Evolutionary conservation across 2,797 vertebrate species (phyloP).

Genomic region (Betta splendens): DNA sequence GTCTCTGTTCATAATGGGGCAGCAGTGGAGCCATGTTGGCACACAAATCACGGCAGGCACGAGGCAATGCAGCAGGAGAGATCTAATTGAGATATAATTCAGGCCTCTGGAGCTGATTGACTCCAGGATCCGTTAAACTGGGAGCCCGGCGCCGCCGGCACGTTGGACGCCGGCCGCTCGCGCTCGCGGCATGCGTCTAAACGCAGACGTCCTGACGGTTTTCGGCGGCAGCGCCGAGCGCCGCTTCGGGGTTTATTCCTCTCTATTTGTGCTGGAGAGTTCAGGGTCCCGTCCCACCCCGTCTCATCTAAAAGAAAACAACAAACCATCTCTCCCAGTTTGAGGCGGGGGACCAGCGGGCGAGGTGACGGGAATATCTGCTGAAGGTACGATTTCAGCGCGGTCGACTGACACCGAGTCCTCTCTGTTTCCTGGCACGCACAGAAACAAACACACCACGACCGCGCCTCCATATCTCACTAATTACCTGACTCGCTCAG

Average conservation of each 20-base stretch:
- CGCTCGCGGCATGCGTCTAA: conserved; percentile 42
- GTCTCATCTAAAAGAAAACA: conserved; percentile 70
- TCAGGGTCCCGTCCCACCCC: conserved; percentile 57
- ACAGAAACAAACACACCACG: neutral
- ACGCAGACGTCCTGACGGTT: conserved; percentile 63
- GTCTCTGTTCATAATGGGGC: conserved; percentile 85
- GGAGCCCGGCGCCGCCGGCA: conserved; percentile 26
- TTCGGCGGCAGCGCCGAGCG: conserved; percentile 56
- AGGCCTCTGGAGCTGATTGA: conserved; percentile 72
- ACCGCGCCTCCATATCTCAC: neutral
- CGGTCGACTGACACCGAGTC: conserved; percentile 41
- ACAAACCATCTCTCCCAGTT: conserved; percentile 64
- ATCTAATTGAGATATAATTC: conserved; percentile 81
- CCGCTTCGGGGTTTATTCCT: conserved; percentile 59
- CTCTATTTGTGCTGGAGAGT: conserved; percentile 63
- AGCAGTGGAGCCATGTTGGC: conserved; percentile 72
- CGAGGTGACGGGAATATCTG: conserved; percentile 33
- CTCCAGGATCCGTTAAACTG: conserved; percentile 62
- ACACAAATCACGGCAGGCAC: conserved; percentile 70
- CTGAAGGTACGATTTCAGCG: conserved; percentile 49
- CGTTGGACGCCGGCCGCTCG: conserved; percentile 46
- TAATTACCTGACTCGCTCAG: conserved; percentile 10
- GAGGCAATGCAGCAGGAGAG: conserved; percentile 64
- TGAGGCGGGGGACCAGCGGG: conserved; percentile 50
- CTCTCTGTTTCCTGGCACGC: conserved; percentile 3